Evolutionary conservation across 2,113 vertebrate genomes (phyloP).

Genomic region (Asarcornis scutulata): DNA sequence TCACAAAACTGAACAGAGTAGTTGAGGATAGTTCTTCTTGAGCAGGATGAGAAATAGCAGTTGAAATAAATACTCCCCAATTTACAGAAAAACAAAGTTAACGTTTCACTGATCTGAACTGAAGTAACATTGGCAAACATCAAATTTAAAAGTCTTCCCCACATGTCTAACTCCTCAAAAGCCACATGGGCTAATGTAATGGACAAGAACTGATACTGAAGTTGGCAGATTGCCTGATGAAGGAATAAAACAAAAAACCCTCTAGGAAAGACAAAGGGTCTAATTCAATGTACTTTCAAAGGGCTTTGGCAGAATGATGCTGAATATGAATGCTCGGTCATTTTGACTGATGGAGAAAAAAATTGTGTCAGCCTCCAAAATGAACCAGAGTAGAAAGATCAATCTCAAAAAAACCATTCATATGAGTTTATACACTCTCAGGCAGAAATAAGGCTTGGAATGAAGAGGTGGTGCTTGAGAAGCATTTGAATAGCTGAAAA

Average conservation of each 20-base stretch:
- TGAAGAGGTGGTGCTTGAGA: not conserved
- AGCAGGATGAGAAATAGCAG: constrained; percentile 38
- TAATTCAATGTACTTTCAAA: constrained; percentile 35
- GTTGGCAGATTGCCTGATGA: constrained; percentile 60
- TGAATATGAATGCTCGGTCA: constrained; percentile 5
- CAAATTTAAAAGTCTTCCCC: constrained; percentile 32
- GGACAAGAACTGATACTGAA: constrained; percentile 45
- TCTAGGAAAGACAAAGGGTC: constrained; percentile 52
- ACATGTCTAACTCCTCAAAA: constrained; percentile 18
- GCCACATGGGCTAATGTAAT: not conserved
- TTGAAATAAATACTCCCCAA: constrained; percentile 35
- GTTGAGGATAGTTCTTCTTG: not conserved
- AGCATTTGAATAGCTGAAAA: constrained; percentile 23
- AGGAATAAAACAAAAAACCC: constrained; percentile 48
- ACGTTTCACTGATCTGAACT: not conserved
- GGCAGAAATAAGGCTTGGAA: not conserved
- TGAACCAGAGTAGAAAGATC: constrained; percentile 38
- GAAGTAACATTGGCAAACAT: constrained; percentile 39
- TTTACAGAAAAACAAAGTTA: constrained; percentile 39
- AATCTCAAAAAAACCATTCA: constrained; percentile 26
- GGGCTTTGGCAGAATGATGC: constrained; percentile 36
- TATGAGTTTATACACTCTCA: not conserved
- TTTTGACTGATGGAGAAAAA: constrained; percentile 47
- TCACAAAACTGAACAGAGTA: not conserved
- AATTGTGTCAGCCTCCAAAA: constrained; percentile 33